A percentile compares a stretch with the other conserved stretches of the same genome.
Evolutionary conservation across 2,797 vertebrate genomes (phyloP).

Genomic region (Phalanger gymnotis): DNA sequence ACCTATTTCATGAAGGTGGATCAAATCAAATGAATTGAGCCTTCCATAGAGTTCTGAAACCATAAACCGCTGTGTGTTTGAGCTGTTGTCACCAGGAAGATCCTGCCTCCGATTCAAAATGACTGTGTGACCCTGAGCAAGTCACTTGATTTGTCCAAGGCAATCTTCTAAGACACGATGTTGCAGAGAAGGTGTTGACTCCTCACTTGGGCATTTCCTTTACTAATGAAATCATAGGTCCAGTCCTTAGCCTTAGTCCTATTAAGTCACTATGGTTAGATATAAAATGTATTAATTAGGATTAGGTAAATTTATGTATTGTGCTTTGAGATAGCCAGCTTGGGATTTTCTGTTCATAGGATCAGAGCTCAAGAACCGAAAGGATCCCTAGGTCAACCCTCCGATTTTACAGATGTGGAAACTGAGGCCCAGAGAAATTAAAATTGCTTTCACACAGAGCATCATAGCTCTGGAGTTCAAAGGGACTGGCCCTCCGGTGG

Average conservation of each 20-base stretch:
- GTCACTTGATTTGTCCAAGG: background rate
- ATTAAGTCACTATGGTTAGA: background rate
- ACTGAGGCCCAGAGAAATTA: background rate
- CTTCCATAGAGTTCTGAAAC: background rate
- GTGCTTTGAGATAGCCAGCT: background rate
- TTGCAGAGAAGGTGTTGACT: background rate
- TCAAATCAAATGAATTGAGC: background rate
- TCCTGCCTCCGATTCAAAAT: background rate
- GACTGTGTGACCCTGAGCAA: background rate
- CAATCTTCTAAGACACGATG: background rate
- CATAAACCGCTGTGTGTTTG: background rate
- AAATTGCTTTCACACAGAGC: background rate
- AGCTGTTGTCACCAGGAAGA: background rate
- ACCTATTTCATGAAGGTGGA: background rate
- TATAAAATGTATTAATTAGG: background rate
- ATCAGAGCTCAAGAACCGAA: background rate
- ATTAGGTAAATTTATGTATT: background rate
- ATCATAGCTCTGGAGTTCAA: background rate
- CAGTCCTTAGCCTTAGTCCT: background rate
- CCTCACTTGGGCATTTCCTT: background rate
- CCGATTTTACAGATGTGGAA: background rate
- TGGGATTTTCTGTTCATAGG: background rate
- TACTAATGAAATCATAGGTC: background rate
- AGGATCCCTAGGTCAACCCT: background rate
- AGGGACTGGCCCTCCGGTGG: background rate